Evolutionary conservation across 2,888 invertebrate genomes (phyloP), one percentile per base, ranked within the genome.

Genomic region (Latrodectus hesperus): DNA sequence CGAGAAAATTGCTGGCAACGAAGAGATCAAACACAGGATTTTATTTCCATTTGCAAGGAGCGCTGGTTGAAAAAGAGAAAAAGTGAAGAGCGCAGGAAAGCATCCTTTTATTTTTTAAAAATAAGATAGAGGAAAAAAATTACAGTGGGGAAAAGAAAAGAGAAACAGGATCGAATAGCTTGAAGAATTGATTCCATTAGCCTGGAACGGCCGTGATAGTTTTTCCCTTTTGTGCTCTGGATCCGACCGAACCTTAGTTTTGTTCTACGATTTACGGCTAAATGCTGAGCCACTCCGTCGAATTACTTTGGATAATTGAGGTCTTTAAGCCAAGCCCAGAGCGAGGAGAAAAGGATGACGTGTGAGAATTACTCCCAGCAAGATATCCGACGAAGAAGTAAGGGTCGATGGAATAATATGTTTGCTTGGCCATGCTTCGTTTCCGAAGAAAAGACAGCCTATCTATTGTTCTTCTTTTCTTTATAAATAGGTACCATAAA

Each of bases 101-200:
- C 16, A 55, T 81, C 73, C 81, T 22, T 74, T 81, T 81, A 81
- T 73, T 73, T 52, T 17, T 53, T 38, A 60, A 81, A 73, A 26
- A 22, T 22, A 22, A 55, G 65, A 9, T 49, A 81, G 73, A 52
- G 22, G n/a, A 38, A 73, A 26, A 26, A 22, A 77, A 52, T 22
- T 11, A 22, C 52, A 55, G 14, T 12, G n/a, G n/a, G 71, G 51
- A 26, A 73, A 73, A 55, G 53, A 76, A 77, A 77, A 67, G 17
- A 49, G 16, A 76, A 55, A 55, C 55, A 55, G 55, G 67, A 77
- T 77, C 77, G 67, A 77, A 77, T 65, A 75, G 51, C 51, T 65
- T 72, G 81, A 81, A 81, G 73, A 81, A 81, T 81, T 73, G 81
- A 73, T 81, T 81, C 81, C 81, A 81, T 81, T 81, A 81, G 64